These are phyloP conservation scores for Varanus salvator DNA, from an alignment of 2,113 vertebrate species.

Conservation along the genomic window DNA sequence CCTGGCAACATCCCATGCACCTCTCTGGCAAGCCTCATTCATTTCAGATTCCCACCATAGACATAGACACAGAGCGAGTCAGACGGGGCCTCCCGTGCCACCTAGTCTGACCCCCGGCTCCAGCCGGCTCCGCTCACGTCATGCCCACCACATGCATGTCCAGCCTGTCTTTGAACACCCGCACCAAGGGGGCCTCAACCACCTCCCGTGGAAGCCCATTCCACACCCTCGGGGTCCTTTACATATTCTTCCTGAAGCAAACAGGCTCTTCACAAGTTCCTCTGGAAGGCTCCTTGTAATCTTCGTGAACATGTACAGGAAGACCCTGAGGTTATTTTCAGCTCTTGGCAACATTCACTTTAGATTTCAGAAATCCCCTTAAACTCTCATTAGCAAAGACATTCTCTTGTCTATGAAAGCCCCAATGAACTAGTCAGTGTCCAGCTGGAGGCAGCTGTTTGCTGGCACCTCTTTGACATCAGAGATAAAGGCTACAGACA, in stretches of 20 bases:
- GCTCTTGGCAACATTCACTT: slow-evolving; percentile 82
- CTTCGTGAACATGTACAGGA: slow-evolving; percentile 81
- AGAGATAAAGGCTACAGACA: not conserved
- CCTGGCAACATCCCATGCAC: not conserved
- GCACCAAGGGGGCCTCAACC: too few species aligned
- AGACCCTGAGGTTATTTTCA: slow-evolving; percentile 83
- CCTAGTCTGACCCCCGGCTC: too few species aligned
- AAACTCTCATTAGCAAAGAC: slow-evolving; percentile 83
- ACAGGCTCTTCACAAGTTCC: slow-evolving; percentile 75
- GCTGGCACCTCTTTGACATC: slow-evolving; percentile 54
- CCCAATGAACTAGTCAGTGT: slow-evolving; percentile 73
- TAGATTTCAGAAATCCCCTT: slow-evolving; percentile 81
- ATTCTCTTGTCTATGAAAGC: slow-evolving; percentile 78
- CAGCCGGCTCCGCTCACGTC: too few species aligned
- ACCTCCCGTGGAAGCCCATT: too few species aligned
- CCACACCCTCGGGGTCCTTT: slow-evolving; percentile 47
- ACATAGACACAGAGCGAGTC: too few species aligned
- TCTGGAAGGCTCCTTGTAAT: slow-evolving; percentile 79
- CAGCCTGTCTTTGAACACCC: too few species aligned
- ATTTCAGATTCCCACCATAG: slow-evolving; percentile 41
- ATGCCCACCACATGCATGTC: too few species aligned
- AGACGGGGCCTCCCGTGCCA: too few species aligned
- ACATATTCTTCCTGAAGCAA: slow-evolving; percentile 70
- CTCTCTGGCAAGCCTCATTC: slow-evolving; percentile 71
- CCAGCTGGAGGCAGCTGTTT: slow-evolving; percentile 70